Conservation (phyloP, 2,888 invertebrate species). For the Dryobota labecula region DNA sequence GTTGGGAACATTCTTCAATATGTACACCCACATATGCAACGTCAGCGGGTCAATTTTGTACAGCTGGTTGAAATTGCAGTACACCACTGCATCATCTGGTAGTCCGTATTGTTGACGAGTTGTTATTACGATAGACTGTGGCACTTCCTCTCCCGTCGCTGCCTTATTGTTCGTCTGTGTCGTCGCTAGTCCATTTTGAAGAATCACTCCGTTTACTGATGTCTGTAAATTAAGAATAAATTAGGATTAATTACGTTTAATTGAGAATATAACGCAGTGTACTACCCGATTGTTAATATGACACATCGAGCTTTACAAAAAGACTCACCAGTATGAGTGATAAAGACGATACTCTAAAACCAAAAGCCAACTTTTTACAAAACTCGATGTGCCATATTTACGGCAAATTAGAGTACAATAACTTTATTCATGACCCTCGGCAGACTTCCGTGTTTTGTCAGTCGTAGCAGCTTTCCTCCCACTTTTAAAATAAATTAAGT, state of each 20-base stretch:
- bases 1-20: constrained; percentile 98
- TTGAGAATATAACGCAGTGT: background rate
- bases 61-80: constrained; percentile 99
- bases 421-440: too few relatives aligned
- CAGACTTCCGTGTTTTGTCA: too few relatives aligned
- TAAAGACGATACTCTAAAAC: background rate
- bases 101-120: constrained; percentile 98
- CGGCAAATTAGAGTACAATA: too few relatives aligned
- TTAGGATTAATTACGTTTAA: constrained; percentile 5
- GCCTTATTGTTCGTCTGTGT: constrained; percentile 99
- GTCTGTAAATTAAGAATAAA: constrained; percentile 90
- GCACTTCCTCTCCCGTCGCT: constrained; percentile 99
- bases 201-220: constrained; percentile 97
- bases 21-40: constrained; percentile 98
- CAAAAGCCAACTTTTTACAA: background rate
- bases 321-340: background rate
- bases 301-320: background rate
- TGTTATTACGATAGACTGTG: constrained; percentile 98
- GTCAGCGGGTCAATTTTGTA: constrained; percentile 99
- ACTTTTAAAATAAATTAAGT: too few relatives aligned
- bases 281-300: background rate
- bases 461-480: too few relatives aligned
- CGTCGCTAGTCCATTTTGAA: constrained; percentile 99
- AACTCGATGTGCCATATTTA: too few relatives aligned
- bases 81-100: constrained; percentile 99